These are phyloP conservation scores for Nothoprocta pentlandii DNA, from an alignment of 2,113 vertebrate species.

Conservation along the genomic window DNA sequence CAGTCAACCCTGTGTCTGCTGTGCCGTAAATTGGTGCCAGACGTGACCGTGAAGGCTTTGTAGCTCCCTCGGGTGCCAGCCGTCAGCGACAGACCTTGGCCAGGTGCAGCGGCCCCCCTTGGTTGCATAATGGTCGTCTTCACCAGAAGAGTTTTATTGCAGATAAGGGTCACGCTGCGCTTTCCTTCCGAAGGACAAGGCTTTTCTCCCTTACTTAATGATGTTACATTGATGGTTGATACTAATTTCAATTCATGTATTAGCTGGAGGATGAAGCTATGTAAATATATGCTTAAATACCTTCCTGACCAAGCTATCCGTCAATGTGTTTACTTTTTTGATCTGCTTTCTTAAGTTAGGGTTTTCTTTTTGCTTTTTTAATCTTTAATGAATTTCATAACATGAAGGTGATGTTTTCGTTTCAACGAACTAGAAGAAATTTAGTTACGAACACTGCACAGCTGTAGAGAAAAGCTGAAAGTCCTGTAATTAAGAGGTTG, in stretches of 20 bases:
- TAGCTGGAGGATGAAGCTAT: not conserved
- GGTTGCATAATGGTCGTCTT: slow-evolving; percentile 1
- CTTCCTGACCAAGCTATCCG: not conserved
- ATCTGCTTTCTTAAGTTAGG: not conserved
- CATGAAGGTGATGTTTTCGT: not conserved
- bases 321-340: not conserved
- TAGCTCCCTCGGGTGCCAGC: not conserved
- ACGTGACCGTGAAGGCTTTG: not conserved
- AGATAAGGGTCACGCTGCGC: not conserved
- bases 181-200: not conserved
- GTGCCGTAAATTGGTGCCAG: not conserved
- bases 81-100: not conserved
- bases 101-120: not conserved
- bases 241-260: not conserved
- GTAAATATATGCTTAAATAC: not conserved
- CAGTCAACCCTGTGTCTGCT: not conserved
- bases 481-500: not conserved
- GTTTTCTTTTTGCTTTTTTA: not conserved
- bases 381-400: not conserved
- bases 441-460: not conserved
- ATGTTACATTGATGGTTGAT: not conserved
- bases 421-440: not conserved
- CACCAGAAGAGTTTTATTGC: not conserved
- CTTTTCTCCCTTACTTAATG: not conserved
- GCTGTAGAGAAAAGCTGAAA: not conserved